Percentiles rank a stretch among this genome's conserved stretches.
phyloP scores from a whole-genome alignment of 2,797 vertebrate species.

The Rhinogobio ventralis region DNA sequence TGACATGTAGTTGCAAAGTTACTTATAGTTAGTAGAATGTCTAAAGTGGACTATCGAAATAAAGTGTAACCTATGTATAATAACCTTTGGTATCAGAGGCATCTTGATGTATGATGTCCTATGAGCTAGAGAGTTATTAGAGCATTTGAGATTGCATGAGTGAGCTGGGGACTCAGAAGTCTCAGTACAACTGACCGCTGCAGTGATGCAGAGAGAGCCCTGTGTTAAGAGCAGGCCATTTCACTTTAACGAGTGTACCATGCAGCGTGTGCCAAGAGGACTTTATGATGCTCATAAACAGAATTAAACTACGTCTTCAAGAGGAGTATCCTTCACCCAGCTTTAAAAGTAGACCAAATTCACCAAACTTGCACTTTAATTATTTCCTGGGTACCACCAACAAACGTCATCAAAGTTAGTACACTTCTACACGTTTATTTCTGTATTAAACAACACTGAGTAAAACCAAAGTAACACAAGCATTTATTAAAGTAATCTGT shows the following conservation, averaged over 20 bases:
- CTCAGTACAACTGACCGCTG: constrained; percentile 23
- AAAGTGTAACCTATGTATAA: neutral
- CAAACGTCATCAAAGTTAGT: neutral
- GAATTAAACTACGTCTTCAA: constrained; percentile 71
- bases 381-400: neutral
- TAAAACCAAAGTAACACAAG: constrained; percentile 13
- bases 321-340: constrained; percentile 65
- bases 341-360: constrained; percentile 18
- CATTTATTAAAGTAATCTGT: constrained; percentile 39
- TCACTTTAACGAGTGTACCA: constrained; percentile 69
- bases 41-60: neutral
- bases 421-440: neutral
- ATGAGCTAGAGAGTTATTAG: neutral
- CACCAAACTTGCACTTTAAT: constrained; percentile 25
- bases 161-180: neutral
- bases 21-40: neutral
- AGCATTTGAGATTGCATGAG: neutral
- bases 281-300: constrained; percentile 77
- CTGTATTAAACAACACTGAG: neutral
- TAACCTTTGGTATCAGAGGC: neutral
- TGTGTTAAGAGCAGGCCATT: constrained; percentile 72
- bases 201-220: constrained; percentile 42
- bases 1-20: neutral
- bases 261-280: constrained; percentile 71
- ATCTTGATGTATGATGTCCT: neutral